These are phyloP conservation scores for Erebia palarica DNA, from an alignment of 2,888 invertebrate genomes.

Conservation along the genomic window DNA sequence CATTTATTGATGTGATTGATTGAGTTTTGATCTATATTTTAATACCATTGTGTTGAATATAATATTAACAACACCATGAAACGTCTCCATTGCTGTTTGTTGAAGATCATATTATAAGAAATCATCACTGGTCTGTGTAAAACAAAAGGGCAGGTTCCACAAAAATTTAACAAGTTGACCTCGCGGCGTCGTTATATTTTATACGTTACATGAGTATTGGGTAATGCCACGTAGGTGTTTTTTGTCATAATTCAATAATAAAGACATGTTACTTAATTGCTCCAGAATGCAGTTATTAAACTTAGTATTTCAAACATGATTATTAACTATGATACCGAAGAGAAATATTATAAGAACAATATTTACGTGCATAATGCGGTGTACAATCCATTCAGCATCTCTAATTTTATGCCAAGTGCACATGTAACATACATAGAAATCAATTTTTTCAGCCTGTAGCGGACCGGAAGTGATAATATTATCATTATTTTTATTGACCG, in stretches of 20 bases:
- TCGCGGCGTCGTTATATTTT: conserved; percentile 2
- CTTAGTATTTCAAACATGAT: too few relatives aligned
- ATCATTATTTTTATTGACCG: conserved; percentile 25
- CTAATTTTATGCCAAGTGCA: too few relatives aligned
- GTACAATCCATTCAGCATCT: too few relatives aligned
- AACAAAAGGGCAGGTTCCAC: conserved; percentile 6
- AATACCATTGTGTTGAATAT: too few relatives aligned
- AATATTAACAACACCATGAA: too few relatives aligned
- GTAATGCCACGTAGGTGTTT: neutral
- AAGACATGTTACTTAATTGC: too few relatives aligned
- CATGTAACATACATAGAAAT: neutral
- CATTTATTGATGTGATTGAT: too few relatives aligned
- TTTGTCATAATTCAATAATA: neutral
- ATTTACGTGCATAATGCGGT: too few relatives aligned
- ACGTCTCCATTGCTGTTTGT: conserved; percentile 14
- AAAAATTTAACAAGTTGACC: conserved; percentile 11
- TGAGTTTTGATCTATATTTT: too few relatives aligned
- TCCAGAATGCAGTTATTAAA: too few relatives aligned
- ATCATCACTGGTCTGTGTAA: conserved; percentile 4
- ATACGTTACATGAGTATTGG: neutral
- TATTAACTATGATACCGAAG: too few relatives aligned
- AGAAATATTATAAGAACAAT: too few relatives aligned
- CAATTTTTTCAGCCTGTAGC: neutral
- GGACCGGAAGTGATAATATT: conserved; percentile 1
- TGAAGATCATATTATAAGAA: conserved; percentile 4